Base-by-base conservation (phyloP, 2,113 vertebrate genomes). In the Osmerus eperlanus region DNA sequence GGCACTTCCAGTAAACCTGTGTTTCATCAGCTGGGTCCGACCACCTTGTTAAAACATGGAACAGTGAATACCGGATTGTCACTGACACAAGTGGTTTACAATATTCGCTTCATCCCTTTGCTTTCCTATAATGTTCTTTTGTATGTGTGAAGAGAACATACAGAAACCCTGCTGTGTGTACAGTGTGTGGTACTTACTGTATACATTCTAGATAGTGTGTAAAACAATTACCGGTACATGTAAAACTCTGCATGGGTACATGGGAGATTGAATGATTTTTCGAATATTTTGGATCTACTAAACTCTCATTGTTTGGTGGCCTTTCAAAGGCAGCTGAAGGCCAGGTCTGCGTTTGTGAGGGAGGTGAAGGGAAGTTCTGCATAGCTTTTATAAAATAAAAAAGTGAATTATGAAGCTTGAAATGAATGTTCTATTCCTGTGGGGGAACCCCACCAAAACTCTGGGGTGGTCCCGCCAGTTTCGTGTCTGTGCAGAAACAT, bases 361-460 rank as follows among this genome's bases (percentile, higher is more conserved):
- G 53, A 59, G 41, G 36, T 69, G 60, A 16, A 28, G 2, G 32
- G 59, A 15, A 66, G 23, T 55, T 28, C 53, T 62, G 56, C 63
- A 54, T 19, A 55, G 29, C 41, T 53, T 62, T 58, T 13, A 66
- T 66, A 18, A 32, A 60, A 70, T 74, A 61, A 3, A 36, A 70
- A 63, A 36, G 64, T 74, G 67, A 78, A 74, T 70, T 78, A 74
- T 70, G 64, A 56, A 66, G 36, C 63, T 67, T 54, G 51, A 65
- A 51, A 68, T 66, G 25, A 47, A 68, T 61, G 56, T 18, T 55
- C 64, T 58, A 53, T 21, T 70, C 56, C 67, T 51, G 73, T n/a
- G 67, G 51, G 61, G 67, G 12, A 73, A 16, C 61, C 36, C 62
- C 32, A 65, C 76, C 52, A 78, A 78, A 65, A 19, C 65, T 69